Base-by-base conservation (phyloP, 2,113 vertebrate genomes). In the Dicaeum eximium region DNA sequence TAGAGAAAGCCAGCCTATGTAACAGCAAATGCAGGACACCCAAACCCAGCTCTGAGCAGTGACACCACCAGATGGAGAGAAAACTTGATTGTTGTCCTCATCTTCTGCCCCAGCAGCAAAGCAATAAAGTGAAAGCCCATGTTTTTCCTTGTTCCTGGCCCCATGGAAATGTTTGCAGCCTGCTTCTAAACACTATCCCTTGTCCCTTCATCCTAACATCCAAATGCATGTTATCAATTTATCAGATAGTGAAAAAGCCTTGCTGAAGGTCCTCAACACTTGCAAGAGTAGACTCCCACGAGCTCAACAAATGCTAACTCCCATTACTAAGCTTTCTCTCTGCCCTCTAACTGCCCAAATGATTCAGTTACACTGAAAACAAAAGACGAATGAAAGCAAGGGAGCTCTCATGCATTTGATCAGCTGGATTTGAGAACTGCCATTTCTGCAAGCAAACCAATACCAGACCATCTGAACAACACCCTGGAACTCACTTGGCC, bases 401-500 rank as follows among this genome's bases (percentile, higher is more conserved):
- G 31, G 56, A 79, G 75, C n/a, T 28, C 28, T 67, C 28, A 61
- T 9, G 31, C 6, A 65, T 53, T 40, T 85, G 17, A 72, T 35
- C 1, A 1, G 25, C 2, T 73, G 37, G 44, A 60, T 82, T 40
- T 95, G 61, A 80, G 48, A 88, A 65, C 44, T 85, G 51, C 19
- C 21, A 40, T 27, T 96, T 89, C 56, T 89, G 37, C n/a, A 88
- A 37, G 40, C 20, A 74, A 90, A 5, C 6, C 0, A 6, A 1
- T 33, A 90, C 48, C 42, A 92, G 40, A 79, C 13, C 10, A 62
- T 21, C 24, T 28, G 9, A 27, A 24, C 38, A 60, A 93, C 45
- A 75, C 35, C 44, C 31, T 38, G 44, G 47, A 90, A 98, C 98
- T 97, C 98, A 99, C 99, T 97, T 98, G 95, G 98, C 98, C 93